Evolutionary conservation across 2,113 vertebrate genomes (phyloP).

Genomic region (Zootoca vivipara): DNA sequence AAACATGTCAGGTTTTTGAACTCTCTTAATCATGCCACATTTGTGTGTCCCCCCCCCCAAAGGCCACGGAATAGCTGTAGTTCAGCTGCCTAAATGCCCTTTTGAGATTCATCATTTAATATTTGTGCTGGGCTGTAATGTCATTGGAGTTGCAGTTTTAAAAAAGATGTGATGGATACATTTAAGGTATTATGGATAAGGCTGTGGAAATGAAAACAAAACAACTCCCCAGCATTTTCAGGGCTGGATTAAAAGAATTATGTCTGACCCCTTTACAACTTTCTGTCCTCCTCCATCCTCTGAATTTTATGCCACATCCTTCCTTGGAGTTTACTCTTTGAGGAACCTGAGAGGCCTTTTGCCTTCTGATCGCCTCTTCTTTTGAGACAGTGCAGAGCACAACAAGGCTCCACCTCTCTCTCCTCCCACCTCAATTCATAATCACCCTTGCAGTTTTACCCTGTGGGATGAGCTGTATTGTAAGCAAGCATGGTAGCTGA

Average conservation of each 20-base stretch:
- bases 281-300: background rate
- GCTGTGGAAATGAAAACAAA: slow-evolving; percentile 3
- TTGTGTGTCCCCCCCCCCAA: background rate
- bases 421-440: background rate
- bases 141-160: background rate
- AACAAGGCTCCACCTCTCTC: background rate
- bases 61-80: background rate
- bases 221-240: background rate
- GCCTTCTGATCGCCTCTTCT: background rate
- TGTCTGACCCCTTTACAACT: background rate
- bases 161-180: background rate
- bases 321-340: background rate
- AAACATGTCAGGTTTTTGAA: slow-evolving; percentile 44
- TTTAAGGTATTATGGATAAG: slow-evolving; percentile 16
- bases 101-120: slow-evolving; percentile 37
- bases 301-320: background rate
- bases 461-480: background rate
- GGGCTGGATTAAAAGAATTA: slow-evolving; percentile 5
- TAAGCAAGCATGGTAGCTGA: background rate
- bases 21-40: background rate
- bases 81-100: slow-evolving; percentile 50
- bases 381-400: background rate
- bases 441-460: background rate
- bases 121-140: slow-evolving; percentile 37
- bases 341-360: background rate